Evolutionary conservation across 1,140 invertebrate species (phyloP).

Genomic region (Amyelois transitella): DNA sequence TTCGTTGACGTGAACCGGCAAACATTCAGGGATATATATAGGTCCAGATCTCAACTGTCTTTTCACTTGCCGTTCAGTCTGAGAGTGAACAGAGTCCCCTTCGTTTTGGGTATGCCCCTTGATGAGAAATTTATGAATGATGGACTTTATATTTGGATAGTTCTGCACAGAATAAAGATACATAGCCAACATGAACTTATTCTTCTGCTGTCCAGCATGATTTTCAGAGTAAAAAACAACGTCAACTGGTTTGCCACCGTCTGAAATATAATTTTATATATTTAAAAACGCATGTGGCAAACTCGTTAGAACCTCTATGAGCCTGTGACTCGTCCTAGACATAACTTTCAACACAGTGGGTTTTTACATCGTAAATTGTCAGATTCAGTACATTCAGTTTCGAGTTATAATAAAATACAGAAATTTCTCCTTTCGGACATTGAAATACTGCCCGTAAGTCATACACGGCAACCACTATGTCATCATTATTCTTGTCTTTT

Average conservation of each 20-base stretch:
- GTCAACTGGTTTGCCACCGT: conserved; percentile 4
- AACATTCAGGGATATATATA: not conserved
- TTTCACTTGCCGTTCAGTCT: not conserved
- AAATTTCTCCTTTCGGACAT: conserved; percentile 24
- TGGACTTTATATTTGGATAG: conserved; percentile 17
- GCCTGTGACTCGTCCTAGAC: conserved; percentile 21
- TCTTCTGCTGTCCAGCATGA: conserved; percentile 24
- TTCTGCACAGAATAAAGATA: conserved; percentile 9
- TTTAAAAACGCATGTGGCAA: conserved; percentile 17
- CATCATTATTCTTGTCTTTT: conserved; percentile 16
- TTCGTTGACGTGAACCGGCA: no score
- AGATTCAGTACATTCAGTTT: conserved; percentile 14
- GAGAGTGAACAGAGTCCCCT: not conserved
- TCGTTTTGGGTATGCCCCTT: not conserved
- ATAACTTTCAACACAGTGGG: conserved; percentile 15
- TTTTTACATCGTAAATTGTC: conserved; percentile 21
- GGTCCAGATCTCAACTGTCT: not conserved
- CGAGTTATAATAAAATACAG: conserved; percentile 26
- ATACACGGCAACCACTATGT: conserved; percentile 17
- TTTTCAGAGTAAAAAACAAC: conserved; percentile 29
- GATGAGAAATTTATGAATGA: not conserved
- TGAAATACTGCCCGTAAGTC: conserved; percentile 28
- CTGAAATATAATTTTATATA: conserved; percentile 11
- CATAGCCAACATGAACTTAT: conserved; percentile 19
- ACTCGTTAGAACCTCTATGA: conserved; percentile 20